Percentiles rank a stretch among this genome's conserved stretches.
These are phyloP conservation scores for Amia ocellicauda DNA, from an alignment of 2,113 vertebrate genomes.

Conservation along the genomic window DNA sequence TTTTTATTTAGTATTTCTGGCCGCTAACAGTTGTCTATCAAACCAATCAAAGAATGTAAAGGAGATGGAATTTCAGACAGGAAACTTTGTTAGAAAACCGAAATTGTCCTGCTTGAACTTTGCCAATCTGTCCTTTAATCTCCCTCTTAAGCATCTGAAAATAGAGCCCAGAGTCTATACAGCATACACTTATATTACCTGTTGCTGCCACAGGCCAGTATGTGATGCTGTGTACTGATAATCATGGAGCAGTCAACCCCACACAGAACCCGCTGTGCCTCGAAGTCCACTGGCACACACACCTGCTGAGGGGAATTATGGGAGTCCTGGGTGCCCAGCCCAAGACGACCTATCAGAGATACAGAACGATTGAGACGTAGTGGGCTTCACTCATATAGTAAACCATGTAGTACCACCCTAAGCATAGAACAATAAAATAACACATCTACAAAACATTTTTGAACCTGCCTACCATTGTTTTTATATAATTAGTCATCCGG, in stretches of 20 bases:
- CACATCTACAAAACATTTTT: not conserved
- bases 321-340: conserved; percentile 82
- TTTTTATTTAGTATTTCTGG: too few relatives aligned
- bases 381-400: too few relatives aligned
- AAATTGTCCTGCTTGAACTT: too few relatives aligned
- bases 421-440: conserved; percentile 9
- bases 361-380: conserved; percentile 12
- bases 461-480: not conserved
- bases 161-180: too few relatives aligned
- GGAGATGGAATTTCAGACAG: too few relatives aligned
- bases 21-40: too few relatives aligned
- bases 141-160: too few relatives aligned
- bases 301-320: conserved; percentile 88
- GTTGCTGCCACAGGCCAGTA: conserved; percentile 95
- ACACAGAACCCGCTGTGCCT: conserved; percentile 82
- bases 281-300: conserved; percentile 68
- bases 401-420: not conserved
- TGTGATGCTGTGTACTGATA: conserved; percentile 73
- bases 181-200: too few relatives aligned
- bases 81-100: too few relatives aligned
- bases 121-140: too few relatives aligned
- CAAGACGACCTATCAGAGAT: conserved; percentile 78
- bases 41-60: too few relatives aligned
- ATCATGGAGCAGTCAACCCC: conserved; percentile 94
- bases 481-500: too few relatives aligned